Evolutionary conservation across 2,797 vertebrate species (phyloP), one percentile per base, ranked within the genome.

Genomic region (Limnodromus scolopaceus): DNA sequence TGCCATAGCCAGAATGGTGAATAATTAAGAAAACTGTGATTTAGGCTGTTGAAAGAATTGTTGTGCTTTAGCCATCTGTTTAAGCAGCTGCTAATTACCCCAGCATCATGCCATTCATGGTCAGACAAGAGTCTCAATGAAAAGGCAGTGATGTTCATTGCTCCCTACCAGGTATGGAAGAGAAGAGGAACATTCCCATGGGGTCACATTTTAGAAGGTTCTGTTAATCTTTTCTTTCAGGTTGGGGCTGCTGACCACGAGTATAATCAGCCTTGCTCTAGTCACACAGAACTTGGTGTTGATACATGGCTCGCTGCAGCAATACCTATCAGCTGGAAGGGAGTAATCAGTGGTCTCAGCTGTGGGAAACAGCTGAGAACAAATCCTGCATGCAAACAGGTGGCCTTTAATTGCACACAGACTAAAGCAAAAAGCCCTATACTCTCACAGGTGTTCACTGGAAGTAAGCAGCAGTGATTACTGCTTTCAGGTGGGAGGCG

Each of bases 31-130:
- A 85, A 80, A 23, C 61, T 87, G 27, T 81, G 55, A 68, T 39
- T 64, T 14, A 89, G 11, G 17, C 13, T 84, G 8, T 77, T 82
- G 63, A 87, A 89, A 77, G 78, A 83, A 63, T 45, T 57, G 32
- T 45, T 92, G 71, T 71, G 92, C 60, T 75, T 81, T 58, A 77
- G 43, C 36, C 55, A 68, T 80, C 71, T 83, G 55, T 91, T 91
- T 83, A 85, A 88, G 48, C 78, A 87, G 64, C 39, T 89, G 71
- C 63, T 93, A 68, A 78, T 91, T 89, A 85, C 32, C 55, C 30
- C 32, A 87, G 22, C 54, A 39, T 45, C 25, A 41, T 48, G 32
- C 5, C 45, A 49, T 75, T 89, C 71, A 17, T 27, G 45, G n/a
- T 49, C 80, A 69, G 71, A 71, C 12, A 70, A 13, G 82, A 43